Conservation (phyloP, 2,888 invertebrate species). For the Xylota segnis region DNA sequence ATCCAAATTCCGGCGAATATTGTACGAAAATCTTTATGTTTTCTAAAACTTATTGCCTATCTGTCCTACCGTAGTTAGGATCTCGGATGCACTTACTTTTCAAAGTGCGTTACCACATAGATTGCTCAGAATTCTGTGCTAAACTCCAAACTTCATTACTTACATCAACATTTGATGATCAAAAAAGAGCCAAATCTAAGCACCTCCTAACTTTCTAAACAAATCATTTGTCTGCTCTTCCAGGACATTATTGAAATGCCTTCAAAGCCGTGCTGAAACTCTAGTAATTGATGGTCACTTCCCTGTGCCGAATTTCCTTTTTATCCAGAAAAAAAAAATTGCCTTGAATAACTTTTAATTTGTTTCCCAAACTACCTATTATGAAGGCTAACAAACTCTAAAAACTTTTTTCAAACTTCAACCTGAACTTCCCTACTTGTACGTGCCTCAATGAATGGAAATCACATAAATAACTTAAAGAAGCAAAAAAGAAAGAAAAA, state of each 20-base stretch:
- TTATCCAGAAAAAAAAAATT: too few species aligned
- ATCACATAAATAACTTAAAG: constrained; percentile 11
- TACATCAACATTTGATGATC: too few species aligned
- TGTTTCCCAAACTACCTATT: constrained; percentile 1
- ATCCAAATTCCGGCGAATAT: too few species aligned
- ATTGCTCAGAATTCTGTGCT: too few species aligned
- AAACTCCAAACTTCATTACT: too few species aligned
- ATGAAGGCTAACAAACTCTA: neutral
- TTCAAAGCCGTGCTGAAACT: neutral
- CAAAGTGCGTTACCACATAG: too few species aligned
- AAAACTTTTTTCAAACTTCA: constrained; percentile 16
- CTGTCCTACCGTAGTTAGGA: too few species aligned
- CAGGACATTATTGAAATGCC: neutral
- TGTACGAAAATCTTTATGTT: too few species aligned
- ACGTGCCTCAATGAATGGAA: constrained; percentile 18
- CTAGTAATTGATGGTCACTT: neutral
- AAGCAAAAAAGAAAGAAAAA: neutral
- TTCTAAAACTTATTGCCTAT: too few species aligned
- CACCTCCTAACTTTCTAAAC: neutral
- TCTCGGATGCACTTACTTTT: too few species aligned
- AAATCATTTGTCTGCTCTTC: neutral
- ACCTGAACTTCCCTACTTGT: neutral
- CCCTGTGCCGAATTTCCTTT: neutral
- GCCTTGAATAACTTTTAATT: neutral
- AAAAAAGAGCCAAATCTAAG: neutral